Evolutionary conservation across 1,140 invertebrate genomes (phyloP).

Genomic region (Chrysomallon squamiferum): DNA sequence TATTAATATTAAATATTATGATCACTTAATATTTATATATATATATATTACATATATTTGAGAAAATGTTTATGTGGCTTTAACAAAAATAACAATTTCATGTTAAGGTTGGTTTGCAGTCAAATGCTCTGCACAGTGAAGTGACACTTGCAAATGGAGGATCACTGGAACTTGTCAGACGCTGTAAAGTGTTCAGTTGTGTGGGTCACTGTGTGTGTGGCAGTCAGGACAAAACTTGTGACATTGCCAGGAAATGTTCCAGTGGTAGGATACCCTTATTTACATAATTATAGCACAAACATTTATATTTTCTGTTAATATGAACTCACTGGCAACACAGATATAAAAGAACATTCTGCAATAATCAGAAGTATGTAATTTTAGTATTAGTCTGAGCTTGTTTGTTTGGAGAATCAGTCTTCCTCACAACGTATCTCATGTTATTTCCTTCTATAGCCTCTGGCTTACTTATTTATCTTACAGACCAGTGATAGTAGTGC

Average conservation of each 20-base stretch:
- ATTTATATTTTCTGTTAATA: not conserved
- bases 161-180: conserved; percentile 12
- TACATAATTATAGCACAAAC: too few species aligned
- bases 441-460: too few species aligned
- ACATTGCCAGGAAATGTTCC: not conserved
- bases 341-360: too few species aligned
- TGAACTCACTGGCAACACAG: not conserved
- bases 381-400: too few species aligned
- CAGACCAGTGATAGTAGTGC: too few species aligned
- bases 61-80: too few species aligned
- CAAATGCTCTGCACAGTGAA: conserved; percentile 22
- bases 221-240: conserved; percentile 19
- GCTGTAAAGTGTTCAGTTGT: conserved; percentile 28
- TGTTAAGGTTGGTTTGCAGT: conserved; percentile 31
- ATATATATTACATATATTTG: not conserved
- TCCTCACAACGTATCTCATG: too few species aligned
- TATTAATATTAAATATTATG: too few species aligned
- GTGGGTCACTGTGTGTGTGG: conserved; percentile 33
- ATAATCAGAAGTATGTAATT: too few species aligned
- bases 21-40: not conserved
- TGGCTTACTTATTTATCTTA: too few species aligned
- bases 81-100: not conserved
- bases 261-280: not conserved
- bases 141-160: conserved; percentile 19
- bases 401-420: too few species aligned